Percentiles rank a stretch among this genome's conserved stretches.
phyloP scores from a whole-genome alignment of 2,888 invertebrate species.

The Spisula solida region DNA sequence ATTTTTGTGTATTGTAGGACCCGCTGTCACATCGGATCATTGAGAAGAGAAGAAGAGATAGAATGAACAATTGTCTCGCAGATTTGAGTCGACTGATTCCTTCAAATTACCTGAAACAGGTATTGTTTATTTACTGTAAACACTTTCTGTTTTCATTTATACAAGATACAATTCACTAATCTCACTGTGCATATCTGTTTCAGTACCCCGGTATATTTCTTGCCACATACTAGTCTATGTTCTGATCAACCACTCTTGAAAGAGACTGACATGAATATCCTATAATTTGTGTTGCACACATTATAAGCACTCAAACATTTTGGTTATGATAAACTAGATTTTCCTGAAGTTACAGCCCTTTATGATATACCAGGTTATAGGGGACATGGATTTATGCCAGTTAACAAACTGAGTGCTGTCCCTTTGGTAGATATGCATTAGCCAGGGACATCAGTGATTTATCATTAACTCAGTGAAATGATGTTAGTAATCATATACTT shows the following conservation, averaged over 20 bases:
- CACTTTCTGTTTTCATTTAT: not conserved
- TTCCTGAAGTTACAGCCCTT: too few relatives aligned
- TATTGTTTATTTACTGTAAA: slow-evolving; percentile 62
- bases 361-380: not conserved
- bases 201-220: not conserved
- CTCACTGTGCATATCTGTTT: not conserved
- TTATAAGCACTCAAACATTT: too few relatives aligned
- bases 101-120: slow-evolving; percentile 96
- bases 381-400: not conserved
- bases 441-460: too few relatives aligned
- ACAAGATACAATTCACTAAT: not conserved
- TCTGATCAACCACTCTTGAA: too few relatives aligned
- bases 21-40: slow-evolving; percentile 99
- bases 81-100: slow-evolving; percentile 97
- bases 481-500: not conserved
- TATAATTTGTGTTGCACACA: too few relatives aligned
- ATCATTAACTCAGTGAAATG: too few relatives aligned
- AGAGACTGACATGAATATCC: too few relatives aligned
- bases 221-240: not conserved
- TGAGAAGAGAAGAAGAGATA: slow-evolving; percentile 97
- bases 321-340: too few relatives aligned
- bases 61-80: slow-evolving; percentile 99
- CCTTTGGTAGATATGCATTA: too few relatives aligned
- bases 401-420: too few relatives aligned
- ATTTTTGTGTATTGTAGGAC: slow-evolving; percentile 91